Evolutionary conservation across 2,113 vertebrate genomes (phyloP).

Genomic region (Toxotes chatareus): DNA sequence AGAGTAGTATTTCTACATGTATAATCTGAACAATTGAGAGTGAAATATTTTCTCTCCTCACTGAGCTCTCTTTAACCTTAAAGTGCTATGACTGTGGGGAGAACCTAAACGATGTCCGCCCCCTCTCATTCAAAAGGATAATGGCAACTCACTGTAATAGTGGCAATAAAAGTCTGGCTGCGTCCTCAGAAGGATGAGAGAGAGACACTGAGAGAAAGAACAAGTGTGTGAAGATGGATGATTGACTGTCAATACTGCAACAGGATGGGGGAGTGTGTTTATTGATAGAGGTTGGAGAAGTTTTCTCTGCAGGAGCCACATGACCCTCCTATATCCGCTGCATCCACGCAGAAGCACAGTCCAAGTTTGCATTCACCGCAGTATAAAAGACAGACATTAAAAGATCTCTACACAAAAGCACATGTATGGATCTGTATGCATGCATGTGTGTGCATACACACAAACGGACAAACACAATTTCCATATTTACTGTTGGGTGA

Average conservation of each 20-base stretch:
- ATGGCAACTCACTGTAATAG: conserved; percentile 52
- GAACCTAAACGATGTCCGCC: conserved; percentile 25
- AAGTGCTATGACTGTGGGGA: conserved; percentile 45
- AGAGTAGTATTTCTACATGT: conserved; percentile 40
- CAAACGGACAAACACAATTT: conserved; percentile 93
- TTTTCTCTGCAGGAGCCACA: conserved; percentile 52
- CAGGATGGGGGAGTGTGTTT: conserved; percentile 65
- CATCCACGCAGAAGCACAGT: conserved; percentile 42
- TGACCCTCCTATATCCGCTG: conserved; percentile 43
- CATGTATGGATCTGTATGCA: conserved; percentile 65
- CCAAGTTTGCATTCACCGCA: conserved; percentile 57
- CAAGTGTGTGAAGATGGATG: conserved; percentile 55
- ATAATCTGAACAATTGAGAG: conserved; percentile 39
- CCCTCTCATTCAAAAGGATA: conserved; percentile 63
- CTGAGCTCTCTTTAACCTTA: conserved; percentile 53
- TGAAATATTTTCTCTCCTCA: conserved; percentile 39
- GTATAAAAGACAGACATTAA: conserved; percentile 72
- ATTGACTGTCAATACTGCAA: conserved; percentile 63
- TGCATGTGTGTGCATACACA: conserved; percentile 76
- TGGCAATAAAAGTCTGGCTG: conserved; percentile 64
- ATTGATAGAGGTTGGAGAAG: conserved; percentile 61
- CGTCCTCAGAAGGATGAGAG: conserved; percentile 58
- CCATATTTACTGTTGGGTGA: conserved; percentile 91
- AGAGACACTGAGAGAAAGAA: conserved; percentile 45
- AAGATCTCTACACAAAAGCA: conserved; percentile 71